Evolutionary conservation across 2,113 vertebrate genomes (phyloP), one percentile per base, ranked within the genome.

Genomic region (Hipposideros armiger): DNA sequence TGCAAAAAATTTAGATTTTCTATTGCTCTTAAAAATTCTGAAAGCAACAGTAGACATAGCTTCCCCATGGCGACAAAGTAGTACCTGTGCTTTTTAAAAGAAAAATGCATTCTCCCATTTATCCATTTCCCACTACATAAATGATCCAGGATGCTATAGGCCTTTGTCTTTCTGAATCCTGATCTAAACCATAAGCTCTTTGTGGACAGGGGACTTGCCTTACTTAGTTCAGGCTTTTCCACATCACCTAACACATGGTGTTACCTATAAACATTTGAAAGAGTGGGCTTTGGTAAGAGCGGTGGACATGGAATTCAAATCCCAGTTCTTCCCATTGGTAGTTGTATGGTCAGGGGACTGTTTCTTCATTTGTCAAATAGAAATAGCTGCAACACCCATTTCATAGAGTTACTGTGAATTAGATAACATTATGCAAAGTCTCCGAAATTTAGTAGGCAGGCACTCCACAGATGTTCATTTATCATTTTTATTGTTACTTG

Each of bases 401-500:
- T 95, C 70, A 89, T 42, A 54, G 1, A 76, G 28, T 87, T 9
- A 40, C 0, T 32, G 4, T 81, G 4, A 81, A 89, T 91, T 87
- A 82, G 28, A n/a, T 81, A 85, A 87, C 36, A 93, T 91, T 90
- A 96, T 91, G 58, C 78, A 95, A 90, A 95, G 45, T 89, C 90
- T 91, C 67, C 85, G 40, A 93, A 87, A 94, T 86, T 85, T 19
- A 86, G 73, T 83, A 83, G 40, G 14, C n/a, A 42, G 40, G 14
- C n/a, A 42, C n/a, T 76, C 81, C 90, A 72, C 67, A 95, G 77
- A 81, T 76, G 52, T 2, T 91, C 86, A 85, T 90, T 94, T 87
- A 92, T 97, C 85, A 91, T 89, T 94, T 93, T 95, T 95, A 96
- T 64, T 95, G 90, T 95, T 88, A 96, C 72, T 96, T 97, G 82